Evolutionary conservation across 2,888 invertebrate species (phyloP).

Genomic region (Drosophila meridionalis): DNA sequence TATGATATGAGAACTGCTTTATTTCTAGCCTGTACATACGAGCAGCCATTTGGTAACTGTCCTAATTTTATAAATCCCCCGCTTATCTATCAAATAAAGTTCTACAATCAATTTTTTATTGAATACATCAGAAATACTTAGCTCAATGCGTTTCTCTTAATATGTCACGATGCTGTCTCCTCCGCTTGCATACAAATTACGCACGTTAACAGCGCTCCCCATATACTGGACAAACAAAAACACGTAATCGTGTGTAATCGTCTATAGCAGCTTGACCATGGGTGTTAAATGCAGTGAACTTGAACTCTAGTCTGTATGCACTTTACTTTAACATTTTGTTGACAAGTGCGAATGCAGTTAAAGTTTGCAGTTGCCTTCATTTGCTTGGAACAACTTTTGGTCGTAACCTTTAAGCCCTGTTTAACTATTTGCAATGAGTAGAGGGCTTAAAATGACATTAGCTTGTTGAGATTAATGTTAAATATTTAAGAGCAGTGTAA

Average conservation of each 20-base stretch:
- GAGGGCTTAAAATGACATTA: neutral
- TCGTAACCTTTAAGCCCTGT: neutral
- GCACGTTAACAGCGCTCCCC: neutral
- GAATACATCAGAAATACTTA: conserved; percentile 12
- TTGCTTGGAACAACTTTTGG: neutral
- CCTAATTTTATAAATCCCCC: conserved; percentile 14
- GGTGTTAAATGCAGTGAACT: conserved; percentile 46
- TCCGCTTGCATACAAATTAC: conserved; percentile 63
- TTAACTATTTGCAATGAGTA: neutral
- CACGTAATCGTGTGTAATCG: conserved; percentile 31
- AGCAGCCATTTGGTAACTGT: conserved; percentile 36
- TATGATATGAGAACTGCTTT: conserved; percentile 10
- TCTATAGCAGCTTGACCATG: conserved; percentile 5
- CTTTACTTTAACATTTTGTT: neutral
- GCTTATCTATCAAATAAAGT: conserved; percentile 62
- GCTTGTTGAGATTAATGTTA: neutral
- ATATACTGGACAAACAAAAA: conserved; percentile 5
- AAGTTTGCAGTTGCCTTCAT: neutral
- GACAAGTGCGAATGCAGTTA: neutral
- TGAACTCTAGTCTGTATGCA: conserved; percentile 37
- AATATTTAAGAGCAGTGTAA: neutral
- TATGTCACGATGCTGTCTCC: conserved; percentile 26
- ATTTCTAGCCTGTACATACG: conserved; percentile 51
- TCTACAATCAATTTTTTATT: conserved; percentile 49
- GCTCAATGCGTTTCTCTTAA: conserved; percentile 16